Evolutionary conservation across 2,797 vertebrate genomes (phyloP), one percentile per base, ranked within the genome.

Genomic region (Schizothorax lantsangensis): DNA sequence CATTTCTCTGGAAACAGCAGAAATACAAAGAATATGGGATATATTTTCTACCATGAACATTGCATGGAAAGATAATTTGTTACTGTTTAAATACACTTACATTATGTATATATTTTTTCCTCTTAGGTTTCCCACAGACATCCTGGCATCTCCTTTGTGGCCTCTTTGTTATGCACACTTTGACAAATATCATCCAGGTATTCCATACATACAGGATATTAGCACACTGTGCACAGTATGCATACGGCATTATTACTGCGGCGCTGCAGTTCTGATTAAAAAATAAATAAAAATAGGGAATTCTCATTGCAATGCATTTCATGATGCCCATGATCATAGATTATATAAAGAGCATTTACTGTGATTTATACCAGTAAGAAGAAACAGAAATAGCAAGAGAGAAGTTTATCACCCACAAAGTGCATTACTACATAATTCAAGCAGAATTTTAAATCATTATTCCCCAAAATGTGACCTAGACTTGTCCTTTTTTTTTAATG

Each of bases 291-390:
- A 30, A 30, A 52, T 6, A 36, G 19, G 19, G 7, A 54, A 40
- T 40, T 36, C 19, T 14, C 74, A 38, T 52, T 54, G 26, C 15
- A 54, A 21, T 77, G 47, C 30, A 21, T 43, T 77, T 77, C 8
- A 19, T 49, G 6, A 57, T 57, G 21, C 54, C 8, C 4, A 3
- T 57, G 19, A 75, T 57, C 12, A 38, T 33, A 54, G 49, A 77
- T 75, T 26, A 30, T 26, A 64, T 64, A 64, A 64, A 79, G 30
- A 72, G 21, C 38, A 72, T 72, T 73, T 73, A 73, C 33, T 43
- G 57, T 30, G 54, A 79, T 40, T 80, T 80, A 47, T 2, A 45
- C 21, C 23, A 45, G 59, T 21, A 49, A 30, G 38, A 43, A 26
- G 36, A 43, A 47, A 15, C 21, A 0, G 36, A 75, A 52, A 64